Percentiles rank a stretch among this genome's conserved stretches.
phyloP scores from a whole-genome alignment of 2,797 vertebrate genomes.

The Spinus olivaceus region DNA sequence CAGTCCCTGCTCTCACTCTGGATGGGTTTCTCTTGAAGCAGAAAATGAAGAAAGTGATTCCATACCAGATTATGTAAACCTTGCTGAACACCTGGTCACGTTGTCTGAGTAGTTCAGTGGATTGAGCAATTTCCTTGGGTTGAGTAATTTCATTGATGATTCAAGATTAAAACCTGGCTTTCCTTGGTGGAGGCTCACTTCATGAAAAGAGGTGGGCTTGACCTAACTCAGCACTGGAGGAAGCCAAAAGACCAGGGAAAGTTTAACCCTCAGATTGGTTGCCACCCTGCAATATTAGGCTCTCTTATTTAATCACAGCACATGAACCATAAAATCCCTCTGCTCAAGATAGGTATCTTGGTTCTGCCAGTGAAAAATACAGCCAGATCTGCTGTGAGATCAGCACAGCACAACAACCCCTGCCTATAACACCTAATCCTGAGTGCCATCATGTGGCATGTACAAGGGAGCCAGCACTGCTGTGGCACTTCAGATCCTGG shows the following conservation, averaged over 20 bases:
- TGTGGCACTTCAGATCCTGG: neutral
- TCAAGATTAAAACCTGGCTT: neutral
- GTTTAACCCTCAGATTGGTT: neutral
- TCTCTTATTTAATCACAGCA: neutral
- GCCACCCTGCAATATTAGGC: neutral
- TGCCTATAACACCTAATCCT: neutral
- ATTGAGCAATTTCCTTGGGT: neutral
- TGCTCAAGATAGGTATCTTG: neutral
- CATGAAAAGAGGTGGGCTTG: neutral
- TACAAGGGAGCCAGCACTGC: neutral
- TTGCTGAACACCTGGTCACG: neutral
- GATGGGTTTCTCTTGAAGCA: neutral
- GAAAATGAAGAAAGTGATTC: neutral
- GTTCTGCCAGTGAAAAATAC: neutral
- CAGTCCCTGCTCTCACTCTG: neutral
- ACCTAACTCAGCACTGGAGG: neutral
- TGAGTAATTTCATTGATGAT: neutral
- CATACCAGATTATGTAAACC: neutral
- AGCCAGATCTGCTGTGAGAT: neutral
- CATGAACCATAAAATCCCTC: neutral
- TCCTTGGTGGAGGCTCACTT: neutral
- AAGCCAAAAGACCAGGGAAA: neutral
- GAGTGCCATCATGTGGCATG: rapidly evolving
- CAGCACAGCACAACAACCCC: rapidly evolving
- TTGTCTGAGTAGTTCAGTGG: neutral